Percentiles rank a stretch among this genome's conserved stretches.
These are phyloP conservation scores for Sandelia bainsii DNA, from an alignment of 2,797 vertebrate species.

Conservation along the genomic window DNA sequence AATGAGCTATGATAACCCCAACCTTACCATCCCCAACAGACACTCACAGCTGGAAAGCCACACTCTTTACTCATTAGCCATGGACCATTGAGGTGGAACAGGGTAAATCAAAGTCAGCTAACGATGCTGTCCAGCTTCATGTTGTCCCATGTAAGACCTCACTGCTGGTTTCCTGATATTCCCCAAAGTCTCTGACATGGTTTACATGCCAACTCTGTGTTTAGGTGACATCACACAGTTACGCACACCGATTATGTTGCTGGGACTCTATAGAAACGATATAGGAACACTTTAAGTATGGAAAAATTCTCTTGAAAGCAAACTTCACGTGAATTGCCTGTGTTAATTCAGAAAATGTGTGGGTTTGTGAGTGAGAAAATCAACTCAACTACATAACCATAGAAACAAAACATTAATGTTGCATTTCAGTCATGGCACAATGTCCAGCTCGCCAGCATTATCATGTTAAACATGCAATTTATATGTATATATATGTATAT, in stretches of 20 bases:
- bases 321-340: background rate
- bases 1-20: constrained; percentile 6
- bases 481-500: too few relatives aligned
- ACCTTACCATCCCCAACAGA: constrained; percentile 6
- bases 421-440: background rate
- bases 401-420: background rate
- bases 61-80: background rate
- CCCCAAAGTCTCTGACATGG: constrained; percentile 6
- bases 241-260: constrained; percentile 24
- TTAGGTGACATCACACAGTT: constrained; percentile 34
- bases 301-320: constrained; percentile 8
- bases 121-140: constrained; percentile 38
- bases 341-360: background rate
- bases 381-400: background rate
- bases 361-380: background rate
- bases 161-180: constrained; percentile 23
- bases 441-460: background rate
- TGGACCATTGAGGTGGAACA: constrained; percentile 4
- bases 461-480: too few relatives aligned
- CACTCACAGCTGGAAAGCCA: background rate
- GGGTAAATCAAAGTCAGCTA: constrained; percentile 25
- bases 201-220: constrained; percentile 14
- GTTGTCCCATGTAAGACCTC: constrained; percentile 21
- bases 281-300: constrained; percentile 19
- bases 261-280: constrained; percentile 54